These are phyloP conservation scores for Acleris literana DNA, from an alignment of 2,888 invertebrate genomes.

Conservation along the genomic window DNA sequence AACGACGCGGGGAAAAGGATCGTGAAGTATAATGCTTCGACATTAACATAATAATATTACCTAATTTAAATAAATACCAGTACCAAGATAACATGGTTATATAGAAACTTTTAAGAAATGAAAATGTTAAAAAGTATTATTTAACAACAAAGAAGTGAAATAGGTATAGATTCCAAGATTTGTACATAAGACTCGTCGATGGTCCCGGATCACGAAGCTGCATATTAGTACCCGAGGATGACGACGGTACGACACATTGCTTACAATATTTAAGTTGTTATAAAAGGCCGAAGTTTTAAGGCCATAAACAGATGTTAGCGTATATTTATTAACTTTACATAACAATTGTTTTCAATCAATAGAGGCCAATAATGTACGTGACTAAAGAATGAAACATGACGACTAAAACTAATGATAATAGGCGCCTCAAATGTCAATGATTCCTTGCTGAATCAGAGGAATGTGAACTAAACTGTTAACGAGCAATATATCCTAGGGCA, in stretches of 20 bases:
- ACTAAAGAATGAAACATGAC: constrained; percentile 16
- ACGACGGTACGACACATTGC: too few species aligned
- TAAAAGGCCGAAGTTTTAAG: constrained; percentile 1
- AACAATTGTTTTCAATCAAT: not conserved
- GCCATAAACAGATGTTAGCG: not conserved
- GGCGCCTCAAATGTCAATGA: constrained; percentile 24
- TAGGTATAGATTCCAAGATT: constrained; percentile 7
- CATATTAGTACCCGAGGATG: too few species aligned
- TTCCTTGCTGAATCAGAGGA: constrained; percentile 42
- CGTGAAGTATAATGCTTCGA: constrained; percentile 17
- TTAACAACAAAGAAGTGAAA: constrained; percentile 11
- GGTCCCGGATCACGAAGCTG: not conserved
- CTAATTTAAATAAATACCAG: constrained; percentile 16
- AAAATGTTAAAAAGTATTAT: constrained; percentile 13
- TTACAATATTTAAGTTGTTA: not conserved
- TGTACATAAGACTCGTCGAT: constrained; percentile 3
- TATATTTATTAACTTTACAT: not conserved
- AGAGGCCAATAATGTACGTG: not conserved
- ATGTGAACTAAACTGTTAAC: constrained; percentile 48
- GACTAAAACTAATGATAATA: constrained; percentile 26
- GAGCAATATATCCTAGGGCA: constrained; percentile 40
- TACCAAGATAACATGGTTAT: constrained; percentile 21
- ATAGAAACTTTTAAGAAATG: constrained; percentile 17
- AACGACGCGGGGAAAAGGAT: constrained; percentile 2
- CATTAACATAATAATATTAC: constrained; percentile 18